Conservation (phyloP, 1,140 invertebrate genomes). For the Drosophila subpulchrella region DNA sequence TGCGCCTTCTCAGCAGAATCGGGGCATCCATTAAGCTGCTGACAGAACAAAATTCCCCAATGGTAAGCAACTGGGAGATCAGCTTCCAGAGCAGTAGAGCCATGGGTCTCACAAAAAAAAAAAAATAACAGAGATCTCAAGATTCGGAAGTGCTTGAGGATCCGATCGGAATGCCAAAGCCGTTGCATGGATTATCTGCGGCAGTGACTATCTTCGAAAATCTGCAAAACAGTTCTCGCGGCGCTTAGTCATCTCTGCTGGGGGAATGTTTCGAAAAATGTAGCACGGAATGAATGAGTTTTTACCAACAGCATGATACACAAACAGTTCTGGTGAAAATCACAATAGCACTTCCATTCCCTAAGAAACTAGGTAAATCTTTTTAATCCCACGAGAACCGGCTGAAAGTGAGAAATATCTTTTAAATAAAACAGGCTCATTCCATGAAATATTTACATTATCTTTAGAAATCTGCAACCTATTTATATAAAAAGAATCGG, state of each 20-base stretch:
- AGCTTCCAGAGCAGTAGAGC: conserved; percentile 37
- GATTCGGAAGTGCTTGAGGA: conserved; percentile 21
- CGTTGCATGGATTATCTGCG: conserved; percentile 9
- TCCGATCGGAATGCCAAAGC: conserved; percentile 6
- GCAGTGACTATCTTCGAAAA: conserved; percentile 16
- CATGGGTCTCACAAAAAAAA: not conserved
- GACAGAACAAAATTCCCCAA: conserved; percentile 70
- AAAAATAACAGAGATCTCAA: not conserved
- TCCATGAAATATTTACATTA: not conserved
- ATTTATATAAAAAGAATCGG: too few species aligned
- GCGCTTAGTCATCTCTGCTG: conserved; percentile 18
- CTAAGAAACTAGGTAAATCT: not conserved
- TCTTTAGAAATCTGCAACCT: too few species aligned
- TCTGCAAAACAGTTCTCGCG: conserved; percentile 2
- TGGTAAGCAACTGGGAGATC: conserved; percentile 59
- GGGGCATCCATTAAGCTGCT: conserved; percentile 57
- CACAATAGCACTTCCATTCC: conserved; percentile 11
- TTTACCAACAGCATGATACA: not conserved
- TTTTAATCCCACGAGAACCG: not conserved
- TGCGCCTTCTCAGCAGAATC: conserved; percentile 68
- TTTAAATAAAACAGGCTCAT: not conserved
- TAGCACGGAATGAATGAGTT: conserved; percentile 13
- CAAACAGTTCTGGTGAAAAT: conserved; percentile 7
- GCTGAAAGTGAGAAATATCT: too few species aligned
- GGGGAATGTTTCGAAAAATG: conserved; percentile 12